Evolutionary conservation across 2,797 vertebrate species (phyloP).

Genomic region (Eutrigla gurnardus): DNA sequence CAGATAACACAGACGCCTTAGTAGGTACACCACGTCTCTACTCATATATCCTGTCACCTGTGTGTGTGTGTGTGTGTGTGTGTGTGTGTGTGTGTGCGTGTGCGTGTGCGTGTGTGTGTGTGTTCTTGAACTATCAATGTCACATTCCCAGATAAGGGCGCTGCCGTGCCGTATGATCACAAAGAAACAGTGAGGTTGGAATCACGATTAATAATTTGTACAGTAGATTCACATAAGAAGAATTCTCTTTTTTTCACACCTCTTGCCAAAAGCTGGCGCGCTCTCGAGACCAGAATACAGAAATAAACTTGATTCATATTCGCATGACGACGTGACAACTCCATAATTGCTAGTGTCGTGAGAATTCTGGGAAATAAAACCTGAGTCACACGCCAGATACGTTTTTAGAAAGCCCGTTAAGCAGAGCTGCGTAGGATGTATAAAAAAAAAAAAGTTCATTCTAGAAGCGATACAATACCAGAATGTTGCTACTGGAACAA

Average conservation of each 20-base stretch:
- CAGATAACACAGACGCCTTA: conserved; percentile 60
- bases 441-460: background rate
- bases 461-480: background rate
- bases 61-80: background rate
- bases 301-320: conserved; percentile 1
- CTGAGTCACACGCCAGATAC: background rate
- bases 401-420: background rate
- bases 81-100: conserved; percentile 17
- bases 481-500: background rate
- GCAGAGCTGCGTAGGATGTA: background rate
- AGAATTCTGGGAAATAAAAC: conserved; percentile 10
- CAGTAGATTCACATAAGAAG: background rate
- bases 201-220: background rate
- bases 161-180: background rate
- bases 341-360: conserved; percentile 8
- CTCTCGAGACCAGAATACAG: background rate
- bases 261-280: background rate
- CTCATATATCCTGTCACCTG: conserved; percentile 46
- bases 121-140: conserved; percentile 43
- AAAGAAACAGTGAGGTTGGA: background rate
- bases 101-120: conserved; percentile 2
- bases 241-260: background rate
- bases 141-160: conserved; percentile 21
- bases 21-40: conserved; percentile 44
- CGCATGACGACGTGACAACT: conserved; percentile 2